Evolutionary conservation across 64 coral and sea anemone genomes (phyloP).

Genomic region (Trachythela sp.): DNA sequence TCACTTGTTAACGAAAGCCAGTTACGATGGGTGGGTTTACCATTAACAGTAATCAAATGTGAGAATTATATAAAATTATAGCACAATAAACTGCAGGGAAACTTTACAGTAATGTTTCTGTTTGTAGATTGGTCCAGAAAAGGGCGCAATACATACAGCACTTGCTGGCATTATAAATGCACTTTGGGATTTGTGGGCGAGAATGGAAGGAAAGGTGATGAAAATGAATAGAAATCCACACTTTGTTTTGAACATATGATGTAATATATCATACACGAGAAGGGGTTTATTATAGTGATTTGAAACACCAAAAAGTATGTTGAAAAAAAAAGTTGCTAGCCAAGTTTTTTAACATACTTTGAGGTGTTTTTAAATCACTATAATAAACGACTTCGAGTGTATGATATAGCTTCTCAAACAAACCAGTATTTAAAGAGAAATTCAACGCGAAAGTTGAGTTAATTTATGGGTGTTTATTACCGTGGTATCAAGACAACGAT

Average conservation of each 20-base stretch:
- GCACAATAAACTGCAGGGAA: neutral
- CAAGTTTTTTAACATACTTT: too few species aligned
- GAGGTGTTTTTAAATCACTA: too few species aligned
- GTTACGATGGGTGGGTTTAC: conserved; percentile 79
- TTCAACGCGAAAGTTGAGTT: too few species aligned
- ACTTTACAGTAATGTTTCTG: neutral
- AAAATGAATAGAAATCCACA: neutral
- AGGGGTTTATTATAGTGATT: neutral
- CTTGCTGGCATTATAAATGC: conserved; percentile 85
- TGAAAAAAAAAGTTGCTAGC: too few species aligned
- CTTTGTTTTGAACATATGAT: neutral
- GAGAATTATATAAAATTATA: neutral
- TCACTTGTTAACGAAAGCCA: conserved; percentile 74
- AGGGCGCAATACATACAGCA: conserved; percentile 85
- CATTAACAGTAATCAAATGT: neutral
- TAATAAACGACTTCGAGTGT: too few species aligned
- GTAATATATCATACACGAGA: too few species aligned
- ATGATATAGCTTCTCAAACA: too few species aligned
- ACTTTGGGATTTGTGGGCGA: conserved; percentile 95
- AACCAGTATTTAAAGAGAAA: too few species aligned
- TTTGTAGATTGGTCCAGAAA: conserved; percentile 94
- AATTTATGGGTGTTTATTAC: too few species aligned
- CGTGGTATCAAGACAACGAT: too few species aligned
- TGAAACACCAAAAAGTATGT: too few species aligned
- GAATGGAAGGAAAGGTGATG: conserved; percentile 81